Evolutionary conservation across 2,797 vertebrate genomes (phyloP).

Genomic region (Myotis findleyi): DNA sequence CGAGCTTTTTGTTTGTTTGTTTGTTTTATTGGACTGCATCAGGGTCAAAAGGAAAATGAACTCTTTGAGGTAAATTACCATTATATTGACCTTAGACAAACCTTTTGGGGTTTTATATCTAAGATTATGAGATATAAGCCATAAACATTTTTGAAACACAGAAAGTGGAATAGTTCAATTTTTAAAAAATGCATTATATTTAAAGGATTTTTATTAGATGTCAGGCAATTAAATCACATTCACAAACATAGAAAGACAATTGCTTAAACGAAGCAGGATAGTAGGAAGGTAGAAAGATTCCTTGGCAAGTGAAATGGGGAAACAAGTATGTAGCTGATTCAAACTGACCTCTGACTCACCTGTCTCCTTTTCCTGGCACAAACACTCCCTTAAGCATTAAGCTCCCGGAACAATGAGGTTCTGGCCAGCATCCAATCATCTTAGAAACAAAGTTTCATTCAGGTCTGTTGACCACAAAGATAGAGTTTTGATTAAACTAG

Average conservation of each 20-base stretch:
- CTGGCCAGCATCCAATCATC: background rate
- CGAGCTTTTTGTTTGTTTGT: slow-evolving; percentile 45
- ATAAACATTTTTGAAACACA: slow-evolving; percentile 28
- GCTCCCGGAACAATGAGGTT: background rate
- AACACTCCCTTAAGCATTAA: background rate
- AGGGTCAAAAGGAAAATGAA: background rate
- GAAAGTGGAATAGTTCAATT: slow-evolving; percentile 26
- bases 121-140: slow-evolving; percentile 49
- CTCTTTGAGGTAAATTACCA: slow-evolving; percentile 28
- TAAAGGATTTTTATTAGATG: slow-evolving; percentile 89
- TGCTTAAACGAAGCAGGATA: slow-evolving; percentile 80
- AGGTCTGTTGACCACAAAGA: background rate
- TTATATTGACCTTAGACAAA: slow-evolving; percentile 10
- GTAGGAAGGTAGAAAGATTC: background rate
- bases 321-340: background rate
- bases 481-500: background rate
- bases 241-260: slow-evolving; percentile 92
- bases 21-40: slow-evolving; percentile 42
- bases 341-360: background rate
- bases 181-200: background rate
- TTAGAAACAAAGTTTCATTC: background rate
- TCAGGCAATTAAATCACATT: slow-evolving; percentile 89
- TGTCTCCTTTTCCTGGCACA: background rate
- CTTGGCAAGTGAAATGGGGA: background rate
- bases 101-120: slow-evolving; percentile 37